Evolutionary conservation across 37 sponge, comb jelly and placozoan species (phyloP).

Genomic region (Dysidea cf. avara): DNA sequence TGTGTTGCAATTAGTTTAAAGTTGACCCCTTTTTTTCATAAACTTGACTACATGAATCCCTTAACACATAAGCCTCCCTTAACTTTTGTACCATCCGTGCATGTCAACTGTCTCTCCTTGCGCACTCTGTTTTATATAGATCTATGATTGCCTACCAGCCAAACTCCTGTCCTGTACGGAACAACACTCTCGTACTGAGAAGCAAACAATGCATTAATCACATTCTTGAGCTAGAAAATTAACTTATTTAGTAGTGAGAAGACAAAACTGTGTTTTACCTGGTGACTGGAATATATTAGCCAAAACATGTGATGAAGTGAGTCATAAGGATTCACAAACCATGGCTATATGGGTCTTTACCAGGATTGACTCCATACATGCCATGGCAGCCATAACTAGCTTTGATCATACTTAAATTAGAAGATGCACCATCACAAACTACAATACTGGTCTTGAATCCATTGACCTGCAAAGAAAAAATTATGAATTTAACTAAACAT

Average conservation of each 20-base stretch:
- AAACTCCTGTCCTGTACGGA: slow-evolving; percentile 4
- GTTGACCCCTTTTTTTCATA: too few species aligned
- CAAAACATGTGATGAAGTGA: not conserved
- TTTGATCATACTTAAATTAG: not conserved
- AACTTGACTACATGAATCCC: slow-evolving; percentile 34
- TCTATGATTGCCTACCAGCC: slow-evolving; percentile 33
- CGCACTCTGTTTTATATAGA: slow-evolving; percentile 12
- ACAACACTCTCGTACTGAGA: slow-evolving; percentile 22
- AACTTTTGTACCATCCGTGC: slow-evolving; percentile 12
- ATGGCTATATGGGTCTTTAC: not conserved
- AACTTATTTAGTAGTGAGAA: not conserved
- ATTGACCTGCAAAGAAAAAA: not conserved
- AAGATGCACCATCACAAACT: slow-evolving; percentile 9
- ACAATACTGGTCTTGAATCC: not conserved
- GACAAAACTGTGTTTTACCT: slow-evolving; percentile 1
- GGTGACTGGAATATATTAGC: slow-evolving; percentile 28
- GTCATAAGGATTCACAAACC: slow-evolving; percentile 1
- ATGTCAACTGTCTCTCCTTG: not conserved
- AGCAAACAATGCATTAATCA: slow-evolving; percentile 21
- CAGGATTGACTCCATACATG: too few species aligned
- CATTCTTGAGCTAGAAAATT: slow-evolving; percentile 32
- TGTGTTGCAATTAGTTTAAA: too few species aligned
- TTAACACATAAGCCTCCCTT: slow-evolving; percentile 12
- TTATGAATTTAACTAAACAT: too few species aligned
- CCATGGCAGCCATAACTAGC: too few species aligned